A percentile compares a stretch with the other conserved stretches of the same genome.
Evolutionary conservation across 1,140 invertebrate genomes (phyloP).

Genomic region (Polypedilum vanderplanki): DNA sequence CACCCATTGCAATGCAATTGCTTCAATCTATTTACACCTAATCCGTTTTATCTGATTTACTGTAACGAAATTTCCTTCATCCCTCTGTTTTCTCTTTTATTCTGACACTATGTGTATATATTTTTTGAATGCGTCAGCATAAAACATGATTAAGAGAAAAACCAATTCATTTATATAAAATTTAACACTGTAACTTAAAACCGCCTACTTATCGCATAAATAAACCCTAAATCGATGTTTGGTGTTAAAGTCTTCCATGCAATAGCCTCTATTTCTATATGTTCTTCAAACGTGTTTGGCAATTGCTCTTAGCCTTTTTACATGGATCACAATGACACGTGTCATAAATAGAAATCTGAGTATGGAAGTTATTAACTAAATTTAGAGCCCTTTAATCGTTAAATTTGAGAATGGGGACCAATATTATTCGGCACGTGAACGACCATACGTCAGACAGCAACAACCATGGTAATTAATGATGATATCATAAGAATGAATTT

Average conservation of each 20-base stretch:
- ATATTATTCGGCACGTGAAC: slow-evolving; percentile 9
- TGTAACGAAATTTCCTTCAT: slow-evolving; percentile 10
- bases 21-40: slow-evolving; percentile 24
- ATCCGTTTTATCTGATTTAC: slow-evolving; percentile 29
- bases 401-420: not conserved
- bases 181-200: slow-evolving; percentile 5
- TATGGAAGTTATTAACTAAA: slow-evolving; percentile 22
- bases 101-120: slow-evolving; percentile 1
- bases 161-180: slow-evolving; percentile 2
- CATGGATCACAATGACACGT: slow-evolving; percentile 23
- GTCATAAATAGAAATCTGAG: slow-evolving; percentile 26
- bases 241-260: slow-evolving; percentile 19
- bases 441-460: not conserved
- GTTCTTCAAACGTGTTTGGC: not conserved
- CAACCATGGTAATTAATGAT: slow-evolving; percentile 27
- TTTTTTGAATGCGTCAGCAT: slow-evolving; percentile 26
- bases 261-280: not conserved
- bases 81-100: not conserved
- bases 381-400: not conserved
- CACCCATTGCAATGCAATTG: not conserved
- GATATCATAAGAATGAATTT: not conserved
- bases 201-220: slow-evolving; percentile 25
- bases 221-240: slow-evolving; percentile 24
- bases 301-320: not conserved
- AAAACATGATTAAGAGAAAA: slow-evolving; percentile 21